Evolutionary conservation across 2,888 invertebrate genomes (phyloP).

Genomic region (Sphaerophoria taeniata): DNA sequence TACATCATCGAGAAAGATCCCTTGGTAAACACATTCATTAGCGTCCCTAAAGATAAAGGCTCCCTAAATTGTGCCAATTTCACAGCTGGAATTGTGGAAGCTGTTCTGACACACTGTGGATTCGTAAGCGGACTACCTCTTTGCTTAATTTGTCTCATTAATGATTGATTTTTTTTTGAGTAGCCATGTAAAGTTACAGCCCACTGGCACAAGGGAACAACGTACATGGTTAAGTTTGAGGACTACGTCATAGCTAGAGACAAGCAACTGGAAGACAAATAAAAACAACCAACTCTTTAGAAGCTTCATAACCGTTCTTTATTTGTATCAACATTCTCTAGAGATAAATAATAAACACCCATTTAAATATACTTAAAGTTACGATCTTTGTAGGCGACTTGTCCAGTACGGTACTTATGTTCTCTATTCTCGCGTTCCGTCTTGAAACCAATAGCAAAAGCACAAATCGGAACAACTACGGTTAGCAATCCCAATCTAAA

Average conservation of each 20-base stretch:
- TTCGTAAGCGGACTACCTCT: constrained; percentile 91
- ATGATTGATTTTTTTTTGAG: not conserved
- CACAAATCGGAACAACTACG: constrained; percentile 85
- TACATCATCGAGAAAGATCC: constrained; percentile 99
- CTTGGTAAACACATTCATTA: constrained; percentile 97
- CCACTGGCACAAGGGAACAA: constrained; percentile 99
- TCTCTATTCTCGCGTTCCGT: constrained; percentile 85
- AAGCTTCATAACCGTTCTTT: constrained; percentile 42
- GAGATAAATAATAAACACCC: constrained; percentile 17
- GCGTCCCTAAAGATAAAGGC: constrained; percentile 98
- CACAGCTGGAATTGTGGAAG: constrained; percentile 98
- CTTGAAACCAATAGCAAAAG: constrained; percentile 84
- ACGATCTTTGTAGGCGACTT: constrained; percentile 90
- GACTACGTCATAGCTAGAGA: constrained; percentile 95
- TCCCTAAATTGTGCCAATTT: constrained; percentile 99
- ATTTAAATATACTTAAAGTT: constrained; percentile 87
- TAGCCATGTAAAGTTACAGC: constrained; percentile 99
- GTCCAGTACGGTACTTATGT: constrained; percentile 86
- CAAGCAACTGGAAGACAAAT: constrained; percentile 95
- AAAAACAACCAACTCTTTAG: constrained; percentile 78
- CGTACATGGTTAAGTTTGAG: constrained; percentile 99
- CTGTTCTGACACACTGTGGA: constrained; percentile 95
- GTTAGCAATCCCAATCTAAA: constrained; percentile 84
- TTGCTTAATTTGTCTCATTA: not conserved
- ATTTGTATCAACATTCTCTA: constrained; percentile 47